phyloP scores from a whole-genome alignment of 2,888 invertebrate genomes.

The Tanypteryx hageni region DNA sequence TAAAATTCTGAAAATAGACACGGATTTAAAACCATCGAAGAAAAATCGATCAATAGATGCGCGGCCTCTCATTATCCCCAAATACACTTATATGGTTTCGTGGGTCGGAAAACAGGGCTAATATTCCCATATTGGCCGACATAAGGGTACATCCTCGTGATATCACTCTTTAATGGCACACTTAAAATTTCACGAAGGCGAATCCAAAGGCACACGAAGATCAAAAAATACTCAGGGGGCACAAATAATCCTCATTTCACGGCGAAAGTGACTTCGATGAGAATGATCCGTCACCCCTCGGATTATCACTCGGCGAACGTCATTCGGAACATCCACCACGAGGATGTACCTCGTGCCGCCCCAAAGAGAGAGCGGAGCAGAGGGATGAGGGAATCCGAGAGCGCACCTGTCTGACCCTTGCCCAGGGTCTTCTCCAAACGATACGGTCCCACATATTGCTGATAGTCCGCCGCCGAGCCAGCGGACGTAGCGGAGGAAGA shows the following conservation, averaged over 20 bases:
- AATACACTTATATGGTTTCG: conserved; percentile 47
- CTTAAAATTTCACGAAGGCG: neutral
- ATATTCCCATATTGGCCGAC: conserved; percentile 37
- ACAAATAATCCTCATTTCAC: neutral
- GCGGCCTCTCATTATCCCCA: conserved; percentile 54
- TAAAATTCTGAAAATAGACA: neutral
- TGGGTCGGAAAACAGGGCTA: conserved; percentile 22
- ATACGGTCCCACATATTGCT: conserved; percentile 99
- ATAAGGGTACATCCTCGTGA: neutral
- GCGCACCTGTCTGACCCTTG: conserved; percentile 98
- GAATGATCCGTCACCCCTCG: neutral
- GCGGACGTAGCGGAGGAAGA: conserved; percentile 61
- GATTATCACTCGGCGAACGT: neutral
- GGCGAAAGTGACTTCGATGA: neutral
- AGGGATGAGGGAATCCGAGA: conserved; percentile 1
- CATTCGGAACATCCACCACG: conserved; percentile 39
- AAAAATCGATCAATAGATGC: conserved; percentile 51
- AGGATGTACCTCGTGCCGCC: conserved; percentile 40
- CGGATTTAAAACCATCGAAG: conserved; percentile 13
- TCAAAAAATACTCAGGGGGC: neutral
- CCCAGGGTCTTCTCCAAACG: conserved; percentile 99
- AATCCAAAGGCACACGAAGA: neutral
- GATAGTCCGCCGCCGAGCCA: conserved; percentile 77
- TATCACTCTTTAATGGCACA: neutral
- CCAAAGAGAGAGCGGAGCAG: conserved; percentile 16